Conservation (phyloP, 2,113 vertebrate genomes). For the Delphinapterus leucas region DNA sequence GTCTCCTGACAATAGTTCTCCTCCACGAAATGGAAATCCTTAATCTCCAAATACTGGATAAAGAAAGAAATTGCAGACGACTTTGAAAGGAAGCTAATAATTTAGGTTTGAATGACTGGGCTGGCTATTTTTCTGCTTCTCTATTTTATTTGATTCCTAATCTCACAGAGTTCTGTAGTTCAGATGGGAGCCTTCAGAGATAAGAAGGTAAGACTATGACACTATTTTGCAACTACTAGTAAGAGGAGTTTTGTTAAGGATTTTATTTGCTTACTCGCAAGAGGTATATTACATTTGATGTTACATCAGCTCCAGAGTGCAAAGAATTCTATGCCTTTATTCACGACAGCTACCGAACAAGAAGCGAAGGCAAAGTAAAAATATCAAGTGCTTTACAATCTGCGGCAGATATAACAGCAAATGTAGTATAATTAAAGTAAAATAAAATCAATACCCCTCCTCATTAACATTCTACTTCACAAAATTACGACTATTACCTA, state of each 20-base stretch:
- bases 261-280: conserved; percentile 16
- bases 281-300: not conserved
- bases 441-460: conserved; percentile 62
- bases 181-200: not conserved
- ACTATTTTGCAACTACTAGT: not conserved
- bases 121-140: conserved; percentile 25
- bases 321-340: not conserved
- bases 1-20: not conserved
- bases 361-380: not conserved
- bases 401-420: conserved; percentile 23
- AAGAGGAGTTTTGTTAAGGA: not conserved
- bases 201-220: not conserved
- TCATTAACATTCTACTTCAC: conserved; percentile 68
- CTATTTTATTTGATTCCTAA: conserved; percentile 11
- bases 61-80: conserved; percentile 30
- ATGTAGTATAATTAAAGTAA: conserved; percentile 44
- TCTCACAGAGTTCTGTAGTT: not conserved
- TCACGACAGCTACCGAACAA: not conserved
- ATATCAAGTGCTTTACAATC: not conserved
- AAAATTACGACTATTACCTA: conserved; percentile 59
- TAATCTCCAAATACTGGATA: conserved; percentile 39
- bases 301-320: not conserved
- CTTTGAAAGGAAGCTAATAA: conserved; percentile 47
- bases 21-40: conserved; percentile 42
- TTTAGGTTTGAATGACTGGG: not conserved